Evolutionary conservation across 2,113 vertebrate species (phyloP).

Genomic region (Petroica traversi): DNA sequence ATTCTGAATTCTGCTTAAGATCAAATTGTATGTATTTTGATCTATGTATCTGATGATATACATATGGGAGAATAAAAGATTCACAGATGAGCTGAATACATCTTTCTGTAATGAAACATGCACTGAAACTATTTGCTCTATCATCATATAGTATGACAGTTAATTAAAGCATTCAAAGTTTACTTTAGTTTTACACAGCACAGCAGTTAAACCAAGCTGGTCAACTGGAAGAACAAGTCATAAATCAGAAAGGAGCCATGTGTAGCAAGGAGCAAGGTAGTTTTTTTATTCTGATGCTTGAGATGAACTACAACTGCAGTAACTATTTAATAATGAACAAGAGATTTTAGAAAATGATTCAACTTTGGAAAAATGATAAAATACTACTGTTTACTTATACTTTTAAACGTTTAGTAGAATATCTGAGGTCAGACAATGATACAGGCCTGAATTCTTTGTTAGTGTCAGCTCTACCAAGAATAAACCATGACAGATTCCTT

Average conservation of each 20-base stretch:
- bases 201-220: slow-evolving; percentile 33
- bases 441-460: background rate
- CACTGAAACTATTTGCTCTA: background rate
- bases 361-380: background rate
- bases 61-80: background rate
- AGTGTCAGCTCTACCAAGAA: background rate
- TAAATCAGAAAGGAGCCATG: background rate
- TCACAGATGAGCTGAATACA: background rate
- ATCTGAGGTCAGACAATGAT: background rate
- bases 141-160: background rate
- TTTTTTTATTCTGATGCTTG: background rate
- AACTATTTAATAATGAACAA: background rate
- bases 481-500: background rate
- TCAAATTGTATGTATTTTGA: background rate
- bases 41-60: background rate
- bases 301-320: background rate
- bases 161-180: slow-evolving; percentile 34
- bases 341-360: background rate
- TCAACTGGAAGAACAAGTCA: slow-evolving; percentile 28
- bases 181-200: slow-evolving; percentile 24
- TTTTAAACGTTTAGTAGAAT: background rate
- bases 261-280: background rate
- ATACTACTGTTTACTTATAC: background rate
- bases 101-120: background rate
- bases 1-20: background rate